Evolutionary conservation across 2,113 vertebrate species (phyloP), one percentile per base, ranked within the genome.

Genomic region (Amia ocellicauda): DNA sequence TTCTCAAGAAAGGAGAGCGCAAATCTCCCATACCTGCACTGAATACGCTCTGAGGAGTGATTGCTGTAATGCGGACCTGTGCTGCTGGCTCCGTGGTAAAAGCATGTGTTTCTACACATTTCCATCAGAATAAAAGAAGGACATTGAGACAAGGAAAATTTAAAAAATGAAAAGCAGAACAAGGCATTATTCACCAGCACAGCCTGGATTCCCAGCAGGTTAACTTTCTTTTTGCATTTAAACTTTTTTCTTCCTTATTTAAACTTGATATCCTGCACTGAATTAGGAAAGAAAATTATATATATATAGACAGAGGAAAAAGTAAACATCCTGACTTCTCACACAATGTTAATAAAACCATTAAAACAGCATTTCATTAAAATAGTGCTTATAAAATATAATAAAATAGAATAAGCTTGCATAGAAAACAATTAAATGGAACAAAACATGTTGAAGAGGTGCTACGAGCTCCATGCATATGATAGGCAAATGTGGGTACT

Each of bases 401-500:
- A 86, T 72, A 78, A 86, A 82, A 92, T 60, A 69, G 5, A 75
- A 61, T 78, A 81, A 83, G 85, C 81, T 88, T 92, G 88, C 84
- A 91, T 88, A 88, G 88, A 83, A 82, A 85, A 82, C 77, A 79
- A 84, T 80, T 83, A 78, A 84, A 81, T 83, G 77, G 73, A 75
- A 80, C 71, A 79, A 81, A 88, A 86, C 62, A 66, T 55, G 31
- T 11, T 57, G 59, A 54, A 36, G 31, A 62, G 50, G 36, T 77
- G 83, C 83, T 86, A 90, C 86, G 81, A 87, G 90, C 85, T 90
- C 90, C 89, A 91, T 91, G 90, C 89, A 87, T 85, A 78, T 84
- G 83, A 85, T 85, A 80, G 84, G 73, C 83, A 86, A 36, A 88
- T 76, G 80, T 88, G 85, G 86, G 78, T 85, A 89, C 82, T 74